These are phyloP conservation scores for Camelus bactrianus DNA, from an alignment of 2,113 vertebrate genomes.

Conservation along the genomic window DNA sequence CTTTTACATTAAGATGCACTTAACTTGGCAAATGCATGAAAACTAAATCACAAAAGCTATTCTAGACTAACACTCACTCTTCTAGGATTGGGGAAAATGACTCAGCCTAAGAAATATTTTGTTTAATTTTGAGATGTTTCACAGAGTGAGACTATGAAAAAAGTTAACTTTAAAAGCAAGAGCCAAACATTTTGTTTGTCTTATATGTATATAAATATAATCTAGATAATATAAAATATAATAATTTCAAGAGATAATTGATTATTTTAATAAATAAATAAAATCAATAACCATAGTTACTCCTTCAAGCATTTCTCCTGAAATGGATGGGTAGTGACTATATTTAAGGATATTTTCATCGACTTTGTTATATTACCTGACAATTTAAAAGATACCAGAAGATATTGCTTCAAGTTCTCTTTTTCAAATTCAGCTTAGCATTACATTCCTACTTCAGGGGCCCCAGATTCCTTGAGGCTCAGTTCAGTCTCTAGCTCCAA, in stretches of 20 bases:
- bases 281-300: background rate
- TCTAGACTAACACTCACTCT: background rate
- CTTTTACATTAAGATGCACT: conserved; percentile 43
- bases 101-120: background rate
- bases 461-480: background rate
- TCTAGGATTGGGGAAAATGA: background rate
- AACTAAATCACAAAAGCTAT: background rate
- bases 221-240: background rate
- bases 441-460: background rate
- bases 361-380: background rate
- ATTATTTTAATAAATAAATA: background rate
- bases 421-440: background rate
- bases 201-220: background rate
- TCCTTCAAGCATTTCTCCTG: background rate
- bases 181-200: background rate
- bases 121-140: conserved; percentile 20
- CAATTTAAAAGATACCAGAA: background rate
- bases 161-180: background rate
- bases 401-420: background rate
- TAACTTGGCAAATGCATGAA: conserved; percentile 44
- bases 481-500: background rate
- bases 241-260: background rate
- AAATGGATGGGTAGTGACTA: background rate
- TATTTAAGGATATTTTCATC: conserved; percentile 7
- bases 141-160: background rate